Evolutionary conservation across 2,888 invertebrate species (phyloP).

Genomic region (Parochlus steinenii): DNA sequence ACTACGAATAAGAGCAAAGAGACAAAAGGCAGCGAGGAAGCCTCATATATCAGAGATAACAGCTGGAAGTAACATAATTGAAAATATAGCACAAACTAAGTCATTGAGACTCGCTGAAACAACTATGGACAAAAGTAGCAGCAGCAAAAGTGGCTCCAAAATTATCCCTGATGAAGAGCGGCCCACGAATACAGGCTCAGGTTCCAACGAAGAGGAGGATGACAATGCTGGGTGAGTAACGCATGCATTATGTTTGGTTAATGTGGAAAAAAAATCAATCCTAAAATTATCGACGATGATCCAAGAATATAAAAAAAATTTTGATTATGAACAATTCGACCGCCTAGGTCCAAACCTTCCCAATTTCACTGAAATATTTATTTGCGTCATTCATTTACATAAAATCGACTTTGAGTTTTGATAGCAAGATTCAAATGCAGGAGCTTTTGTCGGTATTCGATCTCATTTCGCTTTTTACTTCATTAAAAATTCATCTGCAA

Average conservation of each 20-base stretch:
- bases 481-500: too few species aligned
- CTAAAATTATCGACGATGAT: slow-evolving; percentile 20
- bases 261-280: neutral
- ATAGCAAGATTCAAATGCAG: too few species aligned
- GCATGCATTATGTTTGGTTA: slow-evolving; percentile 24
- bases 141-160: slow-evolving; percentile 31
- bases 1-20: slow-evolving; percentile 66
- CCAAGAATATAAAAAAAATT: slow-evolving; percentile 18
- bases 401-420: too few species aligned
- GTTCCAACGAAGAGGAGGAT: slow-evolving; percentile 75
- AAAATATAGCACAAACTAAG: slow-evolving; percentile 71
- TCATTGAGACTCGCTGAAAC: slow-evolving; percentile 68
- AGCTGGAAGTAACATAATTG: slow-evolving; percentile 67
- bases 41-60: slow-evolving; percentile 55
- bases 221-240: slow-evolving; percentile 38
- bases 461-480: too few species aligned
- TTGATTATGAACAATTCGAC: too few species aligned
- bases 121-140: slow-evolving; percentile 34
- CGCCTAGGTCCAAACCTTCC: too few species aligned
- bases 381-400: too few species aligned
- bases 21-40: slow-evolving; percentile 63
- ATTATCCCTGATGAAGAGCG: slow-evolving; percentile 54
- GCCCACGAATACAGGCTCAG: slow-evolving; percentile 79
- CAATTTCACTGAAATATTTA: too few species aligned
- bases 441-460: too few species aligned